A percentile compares a stretch with the other conserved stretches of the same genome.
phyloP scores from a whole-genome alignment of 1,140 invertebrate species.

The Camponotus vicinus region DNA sequence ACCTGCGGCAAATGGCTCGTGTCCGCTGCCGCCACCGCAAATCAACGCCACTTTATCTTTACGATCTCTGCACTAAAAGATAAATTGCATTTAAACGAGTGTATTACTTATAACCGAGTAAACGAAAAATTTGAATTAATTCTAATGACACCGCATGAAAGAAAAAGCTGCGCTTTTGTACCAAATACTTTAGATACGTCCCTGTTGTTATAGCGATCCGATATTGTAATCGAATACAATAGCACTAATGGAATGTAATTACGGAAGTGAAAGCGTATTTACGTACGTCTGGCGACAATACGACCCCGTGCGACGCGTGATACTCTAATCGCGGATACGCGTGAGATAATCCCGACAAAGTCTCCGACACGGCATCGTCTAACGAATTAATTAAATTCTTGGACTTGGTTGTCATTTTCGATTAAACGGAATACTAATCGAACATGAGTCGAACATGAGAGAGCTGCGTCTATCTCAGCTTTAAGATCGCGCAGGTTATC shows the following conservation, averaged over 20 bases:
- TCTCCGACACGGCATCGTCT: conserved; percentile 90
- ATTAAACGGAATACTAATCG: not conserved
- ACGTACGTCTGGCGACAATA: conserved; percentile 86
- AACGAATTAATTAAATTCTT: conserved; percentile 90
- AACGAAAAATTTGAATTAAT: not conserved
- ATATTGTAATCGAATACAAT: not conserved
- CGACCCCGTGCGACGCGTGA: conserved; percentile 88
- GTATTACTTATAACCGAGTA: conserved; percentile 2
- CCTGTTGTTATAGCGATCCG: not conserved
- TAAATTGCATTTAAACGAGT: conserved; percentile 24
- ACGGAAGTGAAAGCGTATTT: not conserved
- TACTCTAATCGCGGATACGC: conserved; percentile 88
- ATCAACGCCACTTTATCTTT: conserved; percentile 89
- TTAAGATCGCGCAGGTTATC: conserved; percentile 21
- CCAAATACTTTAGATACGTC: not conserved
- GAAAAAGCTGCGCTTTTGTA: not conserved
- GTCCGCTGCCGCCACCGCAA: conserved; percentile 94
- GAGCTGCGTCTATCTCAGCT: not conserved
- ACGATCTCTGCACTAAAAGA: conserved; percentile 85
- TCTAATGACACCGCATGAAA: not conserved
- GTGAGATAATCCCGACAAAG: conserved; percentile 89
- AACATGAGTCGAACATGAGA: not conserved
- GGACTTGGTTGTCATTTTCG: conserved; percentile 3
- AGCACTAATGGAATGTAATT: not conserved
- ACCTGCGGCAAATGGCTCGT: conserved; percentile 94